Conservation (phyloP, 2,113 vertebrate species). For the rat (Rattus norvegicus) region GRCr8 NC_086027.1:47740501-47741000, state of each 20-base stretch:
- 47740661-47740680: background rate
- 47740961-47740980: background rate
- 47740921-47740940: slow-evolving; percentile 10
- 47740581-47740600: slow-evolving; percentile 3
- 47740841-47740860: slow-evolving; percentile 23
- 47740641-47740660: background rate
- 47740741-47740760: slow-evolving; percentile 5
- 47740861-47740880: background rate
- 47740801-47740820: background rate
- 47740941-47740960: background rate
- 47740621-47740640: background rate
- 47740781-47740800: slow-evolving; percentile 12
- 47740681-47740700: background rate
- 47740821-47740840: slow-evolving; percentile 31
- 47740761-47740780: slow-evolving; percentile 7
- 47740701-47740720: slow-evolving; percentile 1
- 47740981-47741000: background rate
- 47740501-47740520: background rate
- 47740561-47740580: background rate
- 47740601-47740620: background rate
- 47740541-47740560: slow-evolving; percentile 56
- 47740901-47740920: slow-evolving; percentile 23
- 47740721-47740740: background rate
- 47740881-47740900: background rate
- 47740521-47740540: background rate